Evolutionary conservation across 2,888 invertebrate genomes (phyloP).

Genomic region (Pyrrhia umbra): DNA sequence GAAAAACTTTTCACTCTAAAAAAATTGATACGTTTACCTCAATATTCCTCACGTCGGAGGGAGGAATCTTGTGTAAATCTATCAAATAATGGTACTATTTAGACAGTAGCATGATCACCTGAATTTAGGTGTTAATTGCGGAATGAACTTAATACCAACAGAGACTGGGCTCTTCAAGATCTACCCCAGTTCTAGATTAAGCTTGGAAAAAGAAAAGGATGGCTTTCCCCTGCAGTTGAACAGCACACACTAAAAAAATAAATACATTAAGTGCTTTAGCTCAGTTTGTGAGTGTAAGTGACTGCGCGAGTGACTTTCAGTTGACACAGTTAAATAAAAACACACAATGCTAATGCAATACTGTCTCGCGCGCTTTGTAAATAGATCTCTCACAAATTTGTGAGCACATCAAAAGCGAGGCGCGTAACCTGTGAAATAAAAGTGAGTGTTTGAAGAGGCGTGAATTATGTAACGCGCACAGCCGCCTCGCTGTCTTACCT

Average conservation of each 20-base stretch:
- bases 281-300: background rate
- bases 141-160: background rate
- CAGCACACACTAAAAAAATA: background rate
- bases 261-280: background rate
- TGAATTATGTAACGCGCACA: constrained; percentile 71
- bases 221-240: background rate
- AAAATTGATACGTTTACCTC: background rate
- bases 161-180: background rate
- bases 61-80: background rate
- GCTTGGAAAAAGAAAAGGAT: background rate
- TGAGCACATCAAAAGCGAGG: constrained; percentile 69
- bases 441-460: constrained; percentile 73
- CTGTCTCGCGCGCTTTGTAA: constrained; percentile 60
- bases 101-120: no score
- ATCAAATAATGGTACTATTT: background rate
- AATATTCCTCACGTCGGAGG: no score
- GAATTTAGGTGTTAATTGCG: no score
- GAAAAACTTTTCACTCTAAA: constrained; percentile 7
- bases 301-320: constrained; percentile 8
- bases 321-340: constrained; percentile 45
- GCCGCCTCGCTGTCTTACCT: constrained; percentile 60
- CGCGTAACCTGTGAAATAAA: constrained; percentile 73
- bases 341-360: constrained; percentile 56
- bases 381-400: constrained; percentile 71
- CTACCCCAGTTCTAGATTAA: no score